Percentiles rank a stretch among this genome's conserved stretches.
Evolutionary conservation across 2,888 invertebrate genomes (phyloP).

Genomic region (Dinocampus coccinellae): DNA sequence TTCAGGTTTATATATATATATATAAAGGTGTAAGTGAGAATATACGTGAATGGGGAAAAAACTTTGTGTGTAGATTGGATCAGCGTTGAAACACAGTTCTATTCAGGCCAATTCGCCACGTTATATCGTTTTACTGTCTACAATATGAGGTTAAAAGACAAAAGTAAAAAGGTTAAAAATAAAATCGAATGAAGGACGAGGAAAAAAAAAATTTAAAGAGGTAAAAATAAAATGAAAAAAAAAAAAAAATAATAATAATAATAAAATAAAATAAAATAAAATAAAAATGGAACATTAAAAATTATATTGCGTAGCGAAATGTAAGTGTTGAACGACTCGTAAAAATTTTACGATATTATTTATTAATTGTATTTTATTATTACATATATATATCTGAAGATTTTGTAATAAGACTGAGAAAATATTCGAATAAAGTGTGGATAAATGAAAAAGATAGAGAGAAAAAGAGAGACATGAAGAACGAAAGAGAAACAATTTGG

Average conservation of each 20-base stretch:
- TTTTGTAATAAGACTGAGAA: constrained; percentile 2
- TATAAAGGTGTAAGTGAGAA: neutral
- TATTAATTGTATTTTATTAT: neutral
- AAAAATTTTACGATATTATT: neutral
- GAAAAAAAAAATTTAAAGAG: neutral
- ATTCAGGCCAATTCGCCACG: neutral
- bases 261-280: neutral
- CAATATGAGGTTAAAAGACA: neutral
- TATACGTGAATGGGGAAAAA: too few species aligned
- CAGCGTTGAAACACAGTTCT: constrained; percentile 24
- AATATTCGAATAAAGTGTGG: neutral
- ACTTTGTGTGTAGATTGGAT: constrained; percentile 23
- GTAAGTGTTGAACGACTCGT: neutral
- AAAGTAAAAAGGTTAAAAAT: too few species aligned
- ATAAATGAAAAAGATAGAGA: too few species aligned
- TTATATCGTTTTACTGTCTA: neutral
- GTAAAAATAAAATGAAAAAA: neutral
- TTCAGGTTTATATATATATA: neutral
- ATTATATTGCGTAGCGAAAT: neutral
- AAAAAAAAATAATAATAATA: neutral
- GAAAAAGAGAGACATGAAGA: neutral
- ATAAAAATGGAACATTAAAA: neutral
- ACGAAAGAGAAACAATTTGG: constrained; percentile 50
- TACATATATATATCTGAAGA: neutral
- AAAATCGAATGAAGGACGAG: too few species aligned